A percentile compares a stretch with the other conserved stretches of the same genome.
phyloP scores from a whole-genome alignment of 2,888 invertebrate species.

The Cataglyphis livida region DNA sequence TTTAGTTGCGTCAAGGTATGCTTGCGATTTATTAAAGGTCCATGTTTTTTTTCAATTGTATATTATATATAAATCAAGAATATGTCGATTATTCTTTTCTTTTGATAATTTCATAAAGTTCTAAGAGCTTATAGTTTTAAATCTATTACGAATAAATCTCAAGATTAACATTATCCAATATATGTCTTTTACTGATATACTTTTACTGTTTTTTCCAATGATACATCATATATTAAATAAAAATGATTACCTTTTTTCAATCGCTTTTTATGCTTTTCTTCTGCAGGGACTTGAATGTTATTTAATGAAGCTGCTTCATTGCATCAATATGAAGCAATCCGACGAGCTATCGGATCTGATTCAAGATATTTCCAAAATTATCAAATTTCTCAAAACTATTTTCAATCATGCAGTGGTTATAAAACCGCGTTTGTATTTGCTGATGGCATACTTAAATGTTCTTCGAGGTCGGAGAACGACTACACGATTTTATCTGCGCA shows the following conservation, averaged over 20 bases:
- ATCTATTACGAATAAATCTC: background rate
- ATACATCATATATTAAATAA: background rate
- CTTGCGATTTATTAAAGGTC: background rate
- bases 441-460: slow-evolving; percentile 70
- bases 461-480: slow-evolving; percentile 56
- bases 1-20: slow-evolving; percentile 66
- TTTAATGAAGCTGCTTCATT: slow-evolving; percentile 70
- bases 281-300: slow-evolving; percentile 74
- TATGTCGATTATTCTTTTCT: background rate
- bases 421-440: slow-evolving; percentile 70
- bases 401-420: slow-evolving; percentile 57
- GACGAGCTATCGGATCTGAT: slow-evolving; percentile 57
- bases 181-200: background rate
- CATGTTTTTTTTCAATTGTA: background rate
- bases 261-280: background rate
- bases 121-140: background rate
- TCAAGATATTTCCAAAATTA: slow-evolving; percentile 55
- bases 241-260: background rate
- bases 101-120: slow-evolving; percentile 2
- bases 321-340: slow-evolving; percentile 72
- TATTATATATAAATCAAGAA: background rate
- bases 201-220: background rate
- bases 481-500: slow-evolving; percentile 52
- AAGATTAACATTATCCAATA: slow-evolving; percentile 7
- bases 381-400: slow-evolving; percentile 51